Evolutionary conservation across 2,888 invertebrate genomes (phyloP), one percentile per base, ranked within the genome.

Genomic region (Charanyca ferruginea): DNA sequence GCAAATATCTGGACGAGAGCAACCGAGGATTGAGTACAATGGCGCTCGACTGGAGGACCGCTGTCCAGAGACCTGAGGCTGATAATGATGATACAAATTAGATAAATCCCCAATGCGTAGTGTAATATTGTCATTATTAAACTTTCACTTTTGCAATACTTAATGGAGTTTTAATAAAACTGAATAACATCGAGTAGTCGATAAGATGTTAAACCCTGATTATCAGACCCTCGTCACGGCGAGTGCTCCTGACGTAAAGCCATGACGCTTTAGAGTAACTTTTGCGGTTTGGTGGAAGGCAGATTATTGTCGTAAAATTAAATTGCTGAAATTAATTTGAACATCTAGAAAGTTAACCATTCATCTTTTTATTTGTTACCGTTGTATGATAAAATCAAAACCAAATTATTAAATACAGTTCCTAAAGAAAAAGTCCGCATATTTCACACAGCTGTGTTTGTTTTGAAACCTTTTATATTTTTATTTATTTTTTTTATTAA

Each of bases 191-290:
- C 49, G 64, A 18, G 41, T 32, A 76, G 57, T 75, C 77, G 49
- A 76, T 63, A 71, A n/a, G 52, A 71, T 71, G 47, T 68, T 66
- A 76, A 62, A 58, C 60, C 52, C 51, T 22, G 63, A 66, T n/a
- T 76, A 68, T 23, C 47, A 61, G 44, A 77, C 74, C 80, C 72
- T 77, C 64, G 67, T 79, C 79, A 79, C 58, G 45, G n/a, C 32
- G 62, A 77, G 59, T 63, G 77, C 57, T 53, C 18, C 41, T 64
- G 62, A 60, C 51, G 41, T 35, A 38, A 28, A 35, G 35, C 6
- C 18, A n/a, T 16, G 42, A 48, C 25, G 16, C 47, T 18, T 20
- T 13, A 49, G 16, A 48, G 45, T 71, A 48, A 58, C 49, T 58
- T 52, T 60, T 11, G 59, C 13, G 6, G 25, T 53, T 8, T 53